Evolutionary conservation across 2,797 vertebrate species (phyloP), one percentile per base, ranked within the genome.

Genomic region (Poeciliopsis gracilis): DNA sequence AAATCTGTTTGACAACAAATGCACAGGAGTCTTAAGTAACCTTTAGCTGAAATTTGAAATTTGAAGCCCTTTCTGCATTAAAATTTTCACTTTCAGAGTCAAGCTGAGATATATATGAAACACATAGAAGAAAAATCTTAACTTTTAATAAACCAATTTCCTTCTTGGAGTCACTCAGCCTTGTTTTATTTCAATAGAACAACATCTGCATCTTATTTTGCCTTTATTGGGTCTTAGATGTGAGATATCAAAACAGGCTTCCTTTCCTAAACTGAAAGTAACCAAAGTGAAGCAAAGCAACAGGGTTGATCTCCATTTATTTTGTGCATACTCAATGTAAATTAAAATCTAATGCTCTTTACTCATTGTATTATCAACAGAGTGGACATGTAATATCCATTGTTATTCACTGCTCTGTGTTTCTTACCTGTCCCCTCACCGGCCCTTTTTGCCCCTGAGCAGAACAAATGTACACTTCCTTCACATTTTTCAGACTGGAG

Each of bases 401-500:
- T 69, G n/a, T 41, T 69, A 36, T 53, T 25, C 11, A 13, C 33
- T 38, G 20, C 25, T 38, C 20, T 2, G 23, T 36, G 23, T 23
- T 20, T 92, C 92, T 94, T 92, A 99, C 98, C 96, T 99, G 98
- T 82, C 98, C 98, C 86, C 97, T 96, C 72, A 99, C 96, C 10
- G 96, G 94, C 75, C 94, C 95, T 33, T 87, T 89, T 81, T 95
- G 88, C 88, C 95, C 96, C 77, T 93, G 81, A 33, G 91, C 73
- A 2, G 97, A 95, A 73, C 95, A 97, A 81, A 99, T 94, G 13
- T 97, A 97, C 0, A 99, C 96, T 90, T 99, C 98, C 91, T 99
- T 99, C 86, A 97, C 87, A 77, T 99, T 99, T 93, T 97, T 99
- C 89, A 99, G 84, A 83, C 96, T 97, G 1, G 98, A 99, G 87